Evolutionary conservation across 1,140 invertebrate genomes (phyloP).

Genomic region (Pachypsylla venusta): DNA sequence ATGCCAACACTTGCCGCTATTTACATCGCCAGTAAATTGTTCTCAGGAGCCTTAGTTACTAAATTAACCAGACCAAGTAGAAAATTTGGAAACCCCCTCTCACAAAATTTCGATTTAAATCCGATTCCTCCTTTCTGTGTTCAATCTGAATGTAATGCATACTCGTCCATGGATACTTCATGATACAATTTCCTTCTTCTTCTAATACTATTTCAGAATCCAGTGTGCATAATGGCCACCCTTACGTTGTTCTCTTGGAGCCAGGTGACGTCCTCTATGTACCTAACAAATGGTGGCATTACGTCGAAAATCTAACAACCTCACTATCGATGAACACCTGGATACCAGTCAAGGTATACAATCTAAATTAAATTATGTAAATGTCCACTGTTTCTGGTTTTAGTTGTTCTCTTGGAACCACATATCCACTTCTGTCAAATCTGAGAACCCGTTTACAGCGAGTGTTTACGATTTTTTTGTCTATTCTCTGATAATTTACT

Average conservation of each 20-base stretch:
- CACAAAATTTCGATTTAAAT: conserved; percentile 13
- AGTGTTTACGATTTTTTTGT: neutral
- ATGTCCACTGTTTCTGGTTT: neutral
- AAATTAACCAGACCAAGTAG: too few species aligned
- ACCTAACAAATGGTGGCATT: conserved; percentile 91
- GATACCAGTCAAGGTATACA: conserved; percentile 39
- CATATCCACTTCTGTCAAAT: neutral
- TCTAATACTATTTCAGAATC: neutral
- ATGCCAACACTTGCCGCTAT: too few species aligned
- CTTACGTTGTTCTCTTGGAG: conserved; percentile 46
- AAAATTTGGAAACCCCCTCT: too few species aligned
- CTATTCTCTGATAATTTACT: neutral
- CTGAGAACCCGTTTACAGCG: neutral
- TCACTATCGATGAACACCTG: conserved; percentile 75
- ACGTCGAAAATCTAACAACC: conserved; percentile 66
- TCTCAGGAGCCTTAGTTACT: too few species aligned
- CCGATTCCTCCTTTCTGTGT: conserved; percentile 10
- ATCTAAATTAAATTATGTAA: neutral
- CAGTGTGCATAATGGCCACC: conserved; percentile 24
- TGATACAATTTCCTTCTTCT: conserved; percentile 30
- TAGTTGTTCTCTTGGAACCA: neutral
- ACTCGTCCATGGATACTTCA: conserved; percentile 13
- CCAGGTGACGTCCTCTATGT: conserved; percentile 78
- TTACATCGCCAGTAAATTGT: too few species aligned
- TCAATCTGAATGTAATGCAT: conserved; percentile 10